A percentile compares a stretch with the other conserved stretches of the same genome.
Conservation (phyloP, 2,888 invertebrate genomes). For the Tenthredo distinguenda region DNA sequence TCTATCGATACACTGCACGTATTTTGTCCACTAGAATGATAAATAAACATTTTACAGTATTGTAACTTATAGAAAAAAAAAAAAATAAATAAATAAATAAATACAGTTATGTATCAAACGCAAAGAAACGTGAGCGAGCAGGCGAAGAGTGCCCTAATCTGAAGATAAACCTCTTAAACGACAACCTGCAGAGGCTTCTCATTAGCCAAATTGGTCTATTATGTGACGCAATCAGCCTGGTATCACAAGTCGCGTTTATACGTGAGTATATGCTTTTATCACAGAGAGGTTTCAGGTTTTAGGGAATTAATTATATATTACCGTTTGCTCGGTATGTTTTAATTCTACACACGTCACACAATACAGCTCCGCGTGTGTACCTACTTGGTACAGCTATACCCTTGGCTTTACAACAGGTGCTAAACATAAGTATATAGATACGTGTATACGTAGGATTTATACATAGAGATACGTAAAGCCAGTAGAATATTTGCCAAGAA, state of each 20-base stretch:
- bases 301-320: not conserved
- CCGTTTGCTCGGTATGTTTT: not conserved
- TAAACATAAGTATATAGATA: conserved; percentile 1
- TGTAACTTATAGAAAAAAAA: not conserved
- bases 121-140: not conserved
- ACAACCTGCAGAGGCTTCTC: not conserved
- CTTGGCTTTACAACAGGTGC: conserved; percentile 32
- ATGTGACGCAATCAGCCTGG: not conserved
- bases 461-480: not conserved
- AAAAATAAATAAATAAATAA: not conserved
- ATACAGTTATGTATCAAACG: not conserved
- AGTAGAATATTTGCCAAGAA: conserved; percentile 27
- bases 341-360: not conserved
- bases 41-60: not conserved
- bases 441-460: not conserved
- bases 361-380: not conserved
- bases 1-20: not conserved
- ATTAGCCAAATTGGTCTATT: conserved; percentile 32
- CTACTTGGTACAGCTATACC: not conserved
- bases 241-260: not conserved
- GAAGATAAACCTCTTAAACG: conserved; percentile 31
- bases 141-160: not conserved
- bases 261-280: not conserved
- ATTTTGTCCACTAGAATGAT: not conserved
- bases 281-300: not conserved